Conservation (phyloP, 2,888 invertebrate genomes). For the Ectemnius continuus region DNA sequence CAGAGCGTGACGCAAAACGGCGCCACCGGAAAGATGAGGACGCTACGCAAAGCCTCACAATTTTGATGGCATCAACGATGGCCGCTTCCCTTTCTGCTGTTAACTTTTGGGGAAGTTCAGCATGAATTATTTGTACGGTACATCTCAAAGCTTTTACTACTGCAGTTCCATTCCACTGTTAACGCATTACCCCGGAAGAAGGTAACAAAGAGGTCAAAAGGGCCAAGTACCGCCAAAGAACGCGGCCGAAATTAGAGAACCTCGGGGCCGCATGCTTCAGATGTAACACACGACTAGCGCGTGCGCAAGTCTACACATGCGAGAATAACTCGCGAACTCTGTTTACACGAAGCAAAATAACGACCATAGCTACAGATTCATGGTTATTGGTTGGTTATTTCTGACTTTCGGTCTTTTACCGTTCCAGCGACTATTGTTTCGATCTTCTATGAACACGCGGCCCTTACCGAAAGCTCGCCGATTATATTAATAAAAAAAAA, state of each 20-base stretch:
- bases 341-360: not conserved
- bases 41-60: constrained; percentile 14
- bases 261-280: not conserved
- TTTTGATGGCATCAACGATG: constrained; percentile 5
- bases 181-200: constrained; percentile 53
- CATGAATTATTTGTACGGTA: constrained; percentile 69
- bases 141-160: constrained; percentile 63
- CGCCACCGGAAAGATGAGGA: not conserved
- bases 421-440: not conserved
- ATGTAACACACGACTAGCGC: not conserved
- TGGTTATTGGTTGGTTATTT: too few relatives aligned
- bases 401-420: not conserved
- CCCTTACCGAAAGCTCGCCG: not conserved
- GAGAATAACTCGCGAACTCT: not conserved
- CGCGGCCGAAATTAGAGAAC: constrained; percentile 25
- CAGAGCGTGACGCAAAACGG: too few relatives aligned
- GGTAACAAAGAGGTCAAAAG: constrained; percentile 29
- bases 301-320: not conserved
- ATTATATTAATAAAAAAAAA: constrained; percentile 2
- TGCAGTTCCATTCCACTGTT: constrained; percentile 59
- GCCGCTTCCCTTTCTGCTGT: constrained; percentile 27
- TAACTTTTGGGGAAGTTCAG: constrained; percentile 56
- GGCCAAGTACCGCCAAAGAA: not conserved
- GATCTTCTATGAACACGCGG: not conserved
- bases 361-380: too few relatives aligned